phyloP scores from a whole-genome alignment of 2,113 vertebrate species.

The Gasterosteus nipponicus region DNA sequence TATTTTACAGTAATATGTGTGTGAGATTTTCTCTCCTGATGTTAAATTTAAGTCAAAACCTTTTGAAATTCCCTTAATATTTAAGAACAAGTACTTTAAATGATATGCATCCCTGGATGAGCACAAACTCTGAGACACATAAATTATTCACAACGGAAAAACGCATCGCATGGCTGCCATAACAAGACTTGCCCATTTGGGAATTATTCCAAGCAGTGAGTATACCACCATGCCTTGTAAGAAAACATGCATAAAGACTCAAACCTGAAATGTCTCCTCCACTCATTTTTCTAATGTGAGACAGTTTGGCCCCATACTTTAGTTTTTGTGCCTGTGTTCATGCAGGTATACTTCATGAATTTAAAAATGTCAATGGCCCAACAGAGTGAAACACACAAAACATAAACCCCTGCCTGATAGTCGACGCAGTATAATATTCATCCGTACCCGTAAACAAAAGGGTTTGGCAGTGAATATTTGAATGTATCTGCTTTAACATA shows the following conservation, averaged over 20 bases:
- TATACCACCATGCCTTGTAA: conserved; percentile 37
- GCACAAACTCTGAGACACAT: conserved; percentile 48
- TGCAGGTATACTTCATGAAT: conserved; percentile 4
- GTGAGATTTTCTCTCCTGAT: neutral
- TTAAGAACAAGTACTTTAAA: conserved; percentile 43
- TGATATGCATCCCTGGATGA: conserved; percentile 49
- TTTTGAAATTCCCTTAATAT: conserved; percentile 50
- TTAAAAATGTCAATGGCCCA: conserved; percentile 24
- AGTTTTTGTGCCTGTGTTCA: conserved; percentile 2
- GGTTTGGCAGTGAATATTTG: neutral
- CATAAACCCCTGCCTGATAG: conserved; percentile 34
- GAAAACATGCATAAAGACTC: conserved; percentile 48
- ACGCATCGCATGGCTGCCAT: conserved; percentile 34
- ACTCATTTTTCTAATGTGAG: conserved; percentile 32
- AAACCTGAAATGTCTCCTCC: conserved; percentile 13
- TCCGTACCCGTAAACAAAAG: neutral
- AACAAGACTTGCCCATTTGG: conserved; percentile 67
- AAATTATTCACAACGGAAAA: conserved; percentile 56
- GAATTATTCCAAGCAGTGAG: conserved; percentile 61
- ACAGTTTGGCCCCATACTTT: conserved; percentile 17
- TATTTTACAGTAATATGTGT: neutral
- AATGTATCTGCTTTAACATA: neutral
- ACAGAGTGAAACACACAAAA: conserved; percentile 19
- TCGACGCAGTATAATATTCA: neutral
- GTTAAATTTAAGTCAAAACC: neutral